Base-by-base conservation (phyloP, 2,113 vertebrate species). In the Misgurnus anguillicaudatus region DNA sequence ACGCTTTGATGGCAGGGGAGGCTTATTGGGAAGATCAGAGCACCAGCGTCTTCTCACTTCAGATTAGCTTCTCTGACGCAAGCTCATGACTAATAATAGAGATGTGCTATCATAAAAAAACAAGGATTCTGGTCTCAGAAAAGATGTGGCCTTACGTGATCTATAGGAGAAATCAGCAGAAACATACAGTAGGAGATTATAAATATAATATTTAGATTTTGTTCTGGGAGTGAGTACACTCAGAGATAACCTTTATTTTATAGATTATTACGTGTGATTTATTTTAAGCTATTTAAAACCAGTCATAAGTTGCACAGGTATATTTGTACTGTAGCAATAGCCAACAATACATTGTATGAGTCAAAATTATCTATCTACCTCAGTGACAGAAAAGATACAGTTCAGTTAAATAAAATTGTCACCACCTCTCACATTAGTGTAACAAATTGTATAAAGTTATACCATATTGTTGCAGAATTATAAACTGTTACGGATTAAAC, bases 21-120 rank as follows among this genome's bases (percentile, higher is more conserved):
- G 85, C 86, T 89, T 87, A 87, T 83, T 87, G 86, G 85, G 6
- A 6, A 90, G 89, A 91, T 90, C 88, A 87, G 83, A 87, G 84
- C 78, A 10, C 1, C 80, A 85, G 85, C 85, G 85, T 86, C 89
- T 91, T 90, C 88, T 89, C 85, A 85, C 86, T 90, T 81, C 78
- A 84, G 75, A 90, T 88, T 89, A 89, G 83, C 80, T 81, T 80
- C 80, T 19, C 87, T 53, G 79, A 85, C 80, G 60, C 67, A 74
- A 87, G 85, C 83, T 73, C 72, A 79, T 58, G 87, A 85, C 87
- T 88, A 90, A 91, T 89, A 88, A 88, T 76, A 79, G 75, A 87
- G 85, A 85, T 86, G 80, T 83, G 78, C 80, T 80, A 63, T 85
- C 70, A 82, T 65, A 83, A 89, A 87, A 87, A 83, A 83, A 48